Conservation (phyloP, 2,888 invertebrate species). For the Leuctra nigra region DNA sequence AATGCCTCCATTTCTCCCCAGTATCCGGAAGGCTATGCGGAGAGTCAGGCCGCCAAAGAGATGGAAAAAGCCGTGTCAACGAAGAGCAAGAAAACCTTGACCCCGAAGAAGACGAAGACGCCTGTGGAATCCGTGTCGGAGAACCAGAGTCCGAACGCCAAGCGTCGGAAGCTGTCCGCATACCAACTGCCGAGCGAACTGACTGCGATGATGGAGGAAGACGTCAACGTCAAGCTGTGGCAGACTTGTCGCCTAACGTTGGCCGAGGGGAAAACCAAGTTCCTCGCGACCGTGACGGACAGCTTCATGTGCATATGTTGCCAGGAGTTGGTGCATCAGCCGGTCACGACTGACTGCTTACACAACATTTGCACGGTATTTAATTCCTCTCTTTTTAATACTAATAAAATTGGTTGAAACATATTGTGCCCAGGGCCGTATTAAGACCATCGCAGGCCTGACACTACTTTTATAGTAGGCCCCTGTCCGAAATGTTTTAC, state of each 20-base stretch:
- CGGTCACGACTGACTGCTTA: constrained; percentile 64
- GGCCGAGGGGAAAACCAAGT: constrained; percentile 50
- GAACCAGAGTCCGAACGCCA: constrained; percentile 34
- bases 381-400: constrained; percentile 27
- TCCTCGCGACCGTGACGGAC: constrained; percentile 56
- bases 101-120: not conserved
- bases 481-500: too few species aligned
- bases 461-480: too few species aligned
- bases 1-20: too few species aligned
- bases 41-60: constrained; percentile 51
- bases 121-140: not conserved
- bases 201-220: constrained; percentile 45
- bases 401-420: too few species aligned
- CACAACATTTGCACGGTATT: constrained; percentile 70
- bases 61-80: not conserved
- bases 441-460: too few species aligned
- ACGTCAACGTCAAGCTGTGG: constrained; percentile 64
- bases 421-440: too few species aligned
- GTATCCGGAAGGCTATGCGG: constrained; percentile 66
- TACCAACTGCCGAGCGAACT: constrained; percentile 42
- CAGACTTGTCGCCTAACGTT: constrained; percentile 49
- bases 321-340: constrained; percentile 61
- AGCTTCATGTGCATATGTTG: constrained; percentile 74
- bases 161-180: constrained; percentile 37
- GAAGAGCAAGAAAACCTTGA: not conserved